Base-by-base conservation (phyloP, 2,113 vertebrate genomes). In the Bubo bubo region DNA sequence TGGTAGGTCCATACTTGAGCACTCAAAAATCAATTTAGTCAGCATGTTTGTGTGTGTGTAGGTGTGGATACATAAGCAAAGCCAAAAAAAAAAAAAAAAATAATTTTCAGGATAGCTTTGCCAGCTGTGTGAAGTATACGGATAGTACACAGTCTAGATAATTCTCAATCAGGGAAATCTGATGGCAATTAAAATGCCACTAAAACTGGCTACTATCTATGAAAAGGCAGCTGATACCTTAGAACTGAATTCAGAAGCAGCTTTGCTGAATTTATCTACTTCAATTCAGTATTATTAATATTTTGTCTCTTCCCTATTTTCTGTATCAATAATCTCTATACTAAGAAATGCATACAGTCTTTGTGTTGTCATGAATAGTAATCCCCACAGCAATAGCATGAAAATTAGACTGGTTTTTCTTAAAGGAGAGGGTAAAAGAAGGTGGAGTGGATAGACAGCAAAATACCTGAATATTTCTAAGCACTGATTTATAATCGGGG, bases 151-250 rank as follows among this genome's bases (percentile, higher is more conserved):
- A 52, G 58, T 23, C 34, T 19, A 60, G 73, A 5, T 58, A 9
- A 37, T 77, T 50, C 20, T 39, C 12, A 10, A 13, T 8, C 0
- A 5, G 35, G 30, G 18, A 71, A 66, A 5, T 43, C 32, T 56
- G 21, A 11, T 39, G 81, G 58, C 77, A 56, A 2, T 20, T 73
- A 41, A 76, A 89, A 52, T 49, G 56, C 52, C 53, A 60, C 13
- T 47, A 28, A 5, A n/a, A 6, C 32, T 81, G 76, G 56, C 79
- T 81, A 17, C 43, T 53, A 1, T 47, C 20, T 55, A 8, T 35
- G 39, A 58, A 81, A 87, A 95, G 66, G 73, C 93, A 97, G 76
- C 94, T 97, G 93, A 66, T 93, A 73, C 14, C 70, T 93, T 77
- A 73, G 37, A 85, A 84, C 10, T 72, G 43, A 93, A 34, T 79